phyloP scores from a whole-genome alignment of 2,888 invertebrate species.

The Formica aserva region DNA sequence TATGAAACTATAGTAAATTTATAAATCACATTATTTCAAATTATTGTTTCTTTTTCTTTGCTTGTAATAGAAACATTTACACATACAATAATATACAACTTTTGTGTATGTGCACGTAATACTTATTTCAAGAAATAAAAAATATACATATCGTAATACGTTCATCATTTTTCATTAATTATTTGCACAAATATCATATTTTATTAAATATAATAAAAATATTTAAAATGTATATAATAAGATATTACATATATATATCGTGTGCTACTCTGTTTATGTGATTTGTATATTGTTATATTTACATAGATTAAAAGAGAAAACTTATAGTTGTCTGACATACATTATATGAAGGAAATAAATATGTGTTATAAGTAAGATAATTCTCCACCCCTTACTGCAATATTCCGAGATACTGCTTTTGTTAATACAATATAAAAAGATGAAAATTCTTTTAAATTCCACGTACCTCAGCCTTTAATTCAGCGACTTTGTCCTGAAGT shows the following conservation, averaged over 20 bases:
- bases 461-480: slow-evolving; percentile 96
- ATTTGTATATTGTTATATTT: slow-evolving; percentile 23
- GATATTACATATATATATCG: neutral
- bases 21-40: neutral
- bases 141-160: neutral
- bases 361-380: slow-evolving; percentile 26
- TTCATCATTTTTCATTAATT: slow-evolving; percentile 12
- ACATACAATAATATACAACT: neutral
- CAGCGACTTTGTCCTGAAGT: slow-evolving; percentile 96
- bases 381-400: slow-evolving; percentile 78
- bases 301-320: slow-evolving; percentile 2
- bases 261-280: neutral
- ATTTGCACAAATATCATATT: neutral
- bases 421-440: neutral
- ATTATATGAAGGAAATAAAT: slow-evolving; percentile 46
- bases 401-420: slow-evolving; percentile 63
- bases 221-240: slow-evolving; percentile 6
- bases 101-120: neutral
- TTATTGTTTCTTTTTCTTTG: neutral
- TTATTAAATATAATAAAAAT: neutral
- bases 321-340: slow-evolving; percentile 32
- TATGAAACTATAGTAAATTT: slow-evolving; percentile 1
- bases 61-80: neutral
- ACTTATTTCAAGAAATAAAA: neutral
- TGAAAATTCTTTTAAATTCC: neutral